phyloP scores from a whole-genome alignment of 2,888 invertebrate species.

The Campaea margaritaria region DNA sequence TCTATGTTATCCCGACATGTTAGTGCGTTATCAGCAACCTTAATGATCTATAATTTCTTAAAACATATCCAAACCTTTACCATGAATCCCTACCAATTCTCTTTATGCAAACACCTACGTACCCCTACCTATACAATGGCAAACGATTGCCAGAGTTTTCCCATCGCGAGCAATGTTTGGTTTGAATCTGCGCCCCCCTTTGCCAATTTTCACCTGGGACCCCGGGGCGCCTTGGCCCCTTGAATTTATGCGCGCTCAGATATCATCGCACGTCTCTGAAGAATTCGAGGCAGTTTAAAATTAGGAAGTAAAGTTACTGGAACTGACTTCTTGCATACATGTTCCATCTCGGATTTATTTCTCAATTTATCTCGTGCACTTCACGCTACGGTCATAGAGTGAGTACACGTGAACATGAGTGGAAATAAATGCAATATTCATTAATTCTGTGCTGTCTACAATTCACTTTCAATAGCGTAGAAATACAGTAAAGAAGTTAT shows the following conservation, averaged over 20 bases:
- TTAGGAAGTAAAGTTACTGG: constrained; percentile 47
- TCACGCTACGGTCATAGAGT: no score
- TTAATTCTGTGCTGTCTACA: no score
- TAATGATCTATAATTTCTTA: no score
- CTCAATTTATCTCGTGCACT: no score
- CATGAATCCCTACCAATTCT: not conserved
- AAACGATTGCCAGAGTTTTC: constrained; percentile 37
- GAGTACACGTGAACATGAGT: no score
- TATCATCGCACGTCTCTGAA: constrained; percentile 74
- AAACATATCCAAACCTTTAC: no score
- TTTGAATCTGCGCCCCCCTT: constrained; percentile 77
- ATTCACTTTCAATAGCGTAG: no score
- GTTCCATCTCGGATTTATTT: no score
- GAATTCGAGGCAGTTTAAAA: constrained; percentile 67
- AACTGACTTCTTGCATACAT: constrained; percentile 38
- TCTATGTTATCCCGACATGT: no score
- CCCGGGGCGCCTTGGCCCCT: constrained; percentile 48
- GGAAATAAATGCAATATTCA: no score
- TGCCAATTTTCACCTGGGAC: constrained; percentile 83
- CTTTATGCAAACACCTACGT: constrained; percentile 9
- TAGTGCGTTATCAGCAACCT: no score
- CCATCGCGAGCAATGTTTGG: constrained; percentile 66
- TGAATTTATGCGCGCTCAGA: constrained; percentile 76
- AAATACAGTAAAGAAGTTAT: no score
- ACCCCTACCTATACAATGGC: constrained; percentile 44